These are phyloP conservation scores for Riparia riparia DNA, from an alignment of 2,113 vertebrate genomes.

Conservation along the genomic window DNA sequence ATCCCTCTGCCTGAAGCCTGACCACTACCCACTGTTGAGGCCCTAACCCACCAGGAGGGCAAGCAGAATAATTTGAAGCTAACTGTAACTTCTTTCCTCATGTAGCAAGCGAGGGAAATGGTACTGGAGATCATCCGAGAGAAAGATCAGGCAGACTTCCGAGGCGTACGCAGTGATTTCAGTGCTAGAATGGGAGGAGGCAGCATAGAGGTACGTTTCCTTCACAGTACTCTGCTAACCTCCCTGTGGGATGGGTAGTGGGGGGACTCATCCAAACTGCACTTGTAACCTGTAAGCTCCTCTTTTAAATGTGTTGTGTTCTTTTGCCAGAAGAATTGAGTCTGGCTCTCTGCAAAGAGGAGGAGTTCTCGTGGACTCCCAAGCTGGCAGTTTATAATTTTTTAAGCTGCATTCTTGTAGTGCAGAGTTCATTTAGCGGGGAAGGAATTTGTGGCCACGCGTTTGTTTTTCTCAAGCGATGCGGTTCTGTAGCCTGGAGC, in stretches of 20 bases:
- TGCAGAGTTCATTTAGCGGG: constrained; percentile 9
- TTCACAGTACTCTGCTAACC: constrained; percentile 57
- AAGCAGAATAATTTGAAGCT: constrained; percentile 13
- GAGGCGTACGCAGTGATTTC: constrained; percentile 88
- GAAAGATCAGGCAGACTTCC: constrained; percentile 95
- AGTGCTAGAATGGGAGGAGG: constrained; percentile 90
- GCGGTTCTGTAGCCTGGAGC: constrained; percentile 42
- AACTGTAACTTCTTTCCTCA: constrained; percentile 64
- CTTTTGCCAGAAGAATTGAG: background rate
- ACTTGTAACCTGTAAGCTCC: constrained; percentile 13
- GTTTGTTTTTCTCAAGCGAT: constrained; percentile 1
- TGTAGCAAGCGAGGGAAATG: constrained; percentile 96
- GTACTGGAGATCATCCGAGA: constrained; percentile 96
- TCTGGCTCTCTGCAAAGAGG: constrained; percentile 27
- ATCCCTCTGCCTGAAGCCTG: background rate
- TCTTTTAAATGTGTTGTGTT: background rate
- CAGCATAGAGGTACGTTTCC: constrained; percentile 89
- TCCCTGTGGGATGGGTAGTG: constrained; percentile 41
- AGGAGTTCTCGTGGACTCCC: constrained; percentile 24
- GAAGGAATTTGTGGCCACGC: constrained; percentile 25
- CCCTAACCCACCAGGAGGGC: background rate
- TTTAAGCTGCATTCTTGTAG: constrained; percentile 45
- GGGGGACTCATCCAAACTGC: constrained; percentile 35
- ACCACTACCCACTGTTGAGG: background rate
- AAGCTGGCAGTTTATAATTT: background rate